Evolutionary conservation across 2,888 invertebrate species (phyloP), one percentile per base, ranked within the genome.

Genomic region (Flexamia atlantica): DNA sequence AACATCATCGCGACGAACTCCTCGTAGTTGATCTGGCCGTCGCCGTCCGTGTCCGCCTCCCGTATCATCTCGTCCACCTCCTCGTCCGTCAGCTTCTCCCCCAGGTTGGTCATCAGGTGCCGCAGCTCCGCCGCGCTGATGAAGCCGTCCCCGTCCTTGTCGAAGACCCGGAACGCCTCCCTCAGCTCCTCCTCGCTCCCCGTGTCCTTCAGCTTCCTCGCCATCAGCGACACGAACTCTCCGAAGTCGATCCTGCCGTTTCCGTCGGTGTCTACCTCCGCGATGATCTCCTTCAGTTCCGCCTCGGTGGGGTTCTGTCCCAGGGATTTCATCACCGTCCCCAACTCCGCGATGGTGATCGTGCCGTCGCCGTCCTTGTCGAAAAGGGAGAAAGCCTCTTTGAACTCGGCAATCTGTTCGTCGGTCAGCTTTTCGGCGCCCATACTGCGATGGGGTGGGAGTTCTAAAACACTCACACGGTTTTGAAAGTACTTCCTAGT

Each of bases 281-380:
- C 98, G 93, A 99, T 99, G 99, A 99, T 99, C 91, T 99, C 99
- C 92, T 98, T 98, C 88, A 99, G 94, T 92, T 99, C 99, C 85
- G 98, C 98, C 93, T 99, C 99, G 91, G 99, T 99, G 91, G 99
- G 99, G 93, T 99, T 99, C 93, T 99, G 99, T 89, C 99, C 99
- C 91, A 99, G 93, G 88, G 98, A 98, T 91, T 98, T 93, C 98
- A 99, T 99, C 89, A 99, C 99, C 90, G 98, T 98, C 89, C 99
- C 99, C 93, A 99, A 94, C 93, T 99, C 99, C 94, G 98, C 98
- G 91, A 99, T 98, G 90, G 99, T 99, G 93, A 99, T 99, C 91
- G 98, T 98, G 91, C 99, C 99, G 93, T 99, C 99, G 87, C 99
- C 99, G 91, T 99, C 99, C 93, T 99, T 99, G 93, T 99, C 99